A percentile compares a stretch with the other conserved stretches of the same genome.
Conservation (phyloP, 2,888 invertebrate species). For the Euspilapteryx auroguttella region DNA sequence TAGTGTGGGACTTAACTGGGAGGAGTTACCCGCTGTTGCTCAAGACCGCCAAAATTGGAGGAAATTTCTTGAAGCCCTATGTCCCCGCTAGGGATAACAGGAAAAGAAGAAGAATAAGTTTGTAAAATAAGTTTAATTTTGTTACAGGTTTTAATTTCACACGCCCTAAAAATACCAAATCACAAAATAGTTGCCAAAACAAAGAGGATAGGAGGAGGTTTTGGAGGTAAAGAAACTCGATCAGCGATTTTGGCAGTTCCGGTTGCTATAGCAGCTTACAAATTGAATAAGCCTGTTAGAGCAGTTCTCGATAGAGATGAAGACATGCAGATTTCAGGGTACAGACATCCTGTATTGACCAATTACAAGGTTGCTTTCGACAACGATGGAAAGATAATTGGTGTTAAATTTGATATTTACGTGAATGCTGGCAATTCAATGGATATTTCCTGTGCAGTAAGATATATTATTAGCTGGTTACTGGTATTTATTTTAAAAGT, state of each 20-base stretch:
- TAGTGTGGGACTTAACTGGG: too few species aligned
- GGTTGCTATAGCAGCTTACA: conserved; percentile 74
- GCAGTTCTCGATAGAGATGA: conserved; percentile 83
- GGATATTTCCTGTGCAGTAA: conserved; percentile 72
- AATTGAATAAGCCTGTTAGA: conserved; percentile 70
- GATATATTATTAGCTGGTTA: conserved; percentile 7
- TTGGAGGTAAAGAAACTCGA: conserved; percentile 86
- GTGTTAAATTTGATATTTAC: conserved; percentile 65
- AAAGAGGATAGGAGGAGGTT: conserved; percentile 84
- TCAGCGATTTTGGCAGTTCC: conserved; percentile 63
- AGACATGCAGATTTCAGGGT: conserved; percentile 81
- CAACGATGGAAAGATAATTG: conserved; percentile 68
- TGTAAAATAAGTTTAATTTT: conserved; percentile 8
- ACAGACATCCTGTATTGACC: conserved; percentile 77
- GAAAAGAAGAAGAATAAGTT: too few species aligned
- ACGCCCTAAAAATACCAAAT: conserved; percentile 65
- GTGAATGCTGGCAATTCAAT: conserved; percentile 72
- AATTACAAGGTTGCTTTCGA: conserved; percentile 77
- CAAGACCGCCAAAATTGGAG: too few species aligned
- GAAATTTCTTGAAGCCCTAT: too few species aligned
- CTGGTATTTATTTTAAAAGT: too few species aligned
- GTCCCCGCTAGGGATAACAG: too few species aligned
- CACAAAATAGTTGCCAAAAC: conserved; percentile 70
- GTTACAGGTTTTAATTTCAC: conserved; percentile 62
- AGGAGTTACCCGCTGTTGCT: too few species aligned